Base-by-base conservation (phyloP, 2,113 vertebrate genomes). In the Takifugu bimaculatus region DNA sequence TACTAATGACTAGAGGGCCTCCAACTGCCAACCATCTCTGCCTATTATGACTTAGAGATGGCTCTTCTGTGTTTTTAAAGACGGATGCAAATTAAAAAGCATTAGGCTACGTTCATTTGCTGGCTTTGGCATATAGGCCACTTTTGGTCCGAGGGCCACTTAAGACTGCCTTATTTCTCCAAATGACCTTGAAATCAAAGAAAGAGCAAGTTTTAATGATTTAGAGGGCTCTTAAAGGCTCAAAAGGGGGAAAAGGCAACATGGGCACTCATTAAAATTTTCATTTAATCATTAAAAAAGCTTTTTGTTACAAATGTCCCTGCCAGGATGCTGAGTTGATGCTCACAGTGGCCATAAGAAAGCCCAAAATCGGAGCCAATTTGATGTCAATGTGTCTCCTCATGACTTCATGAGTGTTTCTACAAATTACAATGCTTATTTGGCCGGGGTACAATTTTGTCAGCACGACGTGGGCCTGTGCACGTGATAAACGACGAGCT, bases 141-240 rank as follows among this genome's bases (percentile, higher is more conserved):
- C 85, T 87, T 88, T 80, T 82, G 80, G 86, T 87, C 82, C 59
- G 78, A 88, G 83, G 88, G 80, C 83, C 85, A 88, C 86, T 89
- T 87, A 88, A 79, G 84, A 71, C 77, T 79, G 81, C 77, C 78
- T 84, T 85, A 85, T 88, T 85, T 85, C 80, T 83, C 85, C 81
- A 80, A 85, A 88, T 89, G 87, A 88, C 84, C 87, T 88, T 87
- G 86, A 83, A 87, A 87, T 89, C 86, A 88, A 88, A 89, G 88
- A 85, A 75, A 75, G 79, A 86, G 85, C 80, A 79, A 82, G 79
- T 86, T 89, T 87, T 87, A 88, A 89, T 88, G 86, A 87, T 88
- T 88, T 77, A 85, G 85, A 88, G 83, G 75, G 85, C 82, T 86
- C 81, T 81, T 86, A 85, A 87, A 80, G 83, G 79, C 77, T 81